phyloP scores from a whole-genome alignment of 2,113 vertebrate genomes.

The Eublepharis macularius region DNA sequence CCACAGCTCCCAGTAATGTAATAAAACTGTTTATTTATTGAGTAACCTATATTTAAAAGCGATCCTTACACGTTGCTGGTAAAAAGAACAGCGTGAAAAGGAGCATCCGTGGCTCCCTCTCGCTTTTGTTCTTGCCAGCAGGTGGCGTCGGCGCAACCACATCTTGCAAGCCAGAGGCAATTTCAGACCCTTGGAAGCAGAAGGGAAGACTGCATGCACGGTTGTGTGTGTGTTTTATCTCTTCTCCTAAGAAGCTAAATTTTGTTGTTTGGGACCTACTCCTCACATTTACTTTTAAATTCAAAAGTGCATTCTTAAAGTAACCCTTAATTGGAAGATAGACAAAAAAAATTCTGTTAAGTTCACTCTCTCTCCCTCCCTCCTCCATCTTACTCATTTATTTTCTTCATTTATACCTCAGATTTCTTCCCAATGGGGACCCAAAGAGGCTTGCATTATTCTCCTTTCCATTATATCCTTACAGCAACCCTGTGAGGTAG shows the following conservation, averaged over 20 bases:
- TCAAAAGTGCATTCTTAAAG: not conserved
- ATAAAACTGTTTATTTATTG: not conserved
- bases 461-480: too few relatives aligned
- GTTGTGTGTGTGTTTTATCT: not conserved
- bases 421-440: too few relatives aligned
- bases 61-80: not conserved
- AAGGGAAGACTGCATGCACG: not conserved
- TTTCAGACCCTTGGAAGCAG: not conserved
- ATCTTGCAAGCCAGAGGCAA: not conserved
- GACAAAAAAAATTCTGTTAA: not conserved
- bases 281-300: not conserved
- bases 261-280: not conserved
- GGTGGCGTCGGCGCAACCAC: slow-evolving; percentile 49
- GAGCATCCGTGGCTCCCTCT: not conserved
- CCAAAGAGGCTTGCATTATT: too few relatives aligned
- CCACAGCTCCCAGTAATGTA: not conserved
- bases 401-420: too few relatives aligned
- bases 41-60: not conserved
- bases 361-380: not conserved
- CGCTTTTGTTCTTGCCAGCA: slow-evolving; percentile 47
- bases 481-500: too few relatives aligned
- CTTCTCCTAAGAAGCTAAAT: not conserved
- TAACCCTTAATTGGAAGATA: not conserved
- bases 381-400: too few relatives aligned
- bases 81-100: not conserved